Evolutionary conservation across 1,140 invertebrate genomes (phyloP).

Genomic region (Physella acuta): DNA sequence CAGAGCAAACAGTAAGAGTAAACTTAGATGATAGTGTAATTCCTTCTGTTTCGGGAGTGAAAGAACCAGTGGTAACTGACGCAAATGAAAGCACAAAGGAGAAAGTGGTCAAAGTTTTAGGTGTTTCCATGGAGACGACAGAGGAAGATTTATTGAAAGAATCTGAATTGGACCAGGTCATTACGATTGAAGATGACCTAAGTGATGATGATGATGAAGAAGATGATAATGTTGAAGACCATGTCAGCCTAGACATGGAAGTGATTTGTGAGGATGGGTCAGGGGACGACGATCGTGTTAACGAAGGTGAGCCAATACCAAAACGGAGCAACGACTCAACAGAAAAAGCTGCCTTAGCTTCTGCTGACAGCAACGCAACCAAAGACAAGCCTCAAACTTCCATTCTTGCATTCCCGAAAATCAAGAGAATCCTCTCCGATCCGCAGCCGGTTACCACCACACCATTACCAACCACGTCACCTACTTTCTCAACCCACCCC

Average conservation of each 20-base stretch:
- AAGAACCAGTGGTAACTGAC: no score
- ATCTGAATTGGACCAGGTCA: neutral
- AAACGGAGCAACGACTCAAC: no score
- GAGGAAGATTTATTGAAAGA: neutral
- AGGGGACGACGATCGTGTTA: conserved; percentile 5
- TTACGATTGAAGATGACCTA: neutral
- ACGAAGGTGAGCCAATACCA: neutral
- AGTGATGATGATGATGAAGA: conserved; percentile 34
- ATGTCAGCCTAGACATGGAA: conserved; percentile 36
- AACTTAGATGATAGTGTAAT: no score
- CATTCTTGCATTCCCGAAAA: no score
- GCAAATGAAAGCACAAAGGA: neutral
- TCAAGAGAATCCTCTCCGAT: no score
- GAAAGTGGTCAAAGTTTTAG: neutral
- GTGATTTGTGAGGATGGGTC: conserved; percentile 6
- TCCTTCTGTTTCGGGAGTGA: no score
- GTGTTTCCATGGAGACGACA: neutral
- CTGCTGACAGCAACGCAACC: no score
- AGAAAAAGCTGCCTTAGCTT: no score
- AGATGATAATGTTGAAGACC: conserved; percentile 22
- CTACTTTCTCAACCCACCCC: no score
- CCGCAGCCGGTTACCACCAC: no score
- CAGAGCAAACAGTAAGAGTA: no score
- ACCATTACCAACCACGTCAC: no score
- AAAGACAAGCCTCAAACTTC: neutral